A percentile compares a stretch with the other conserved stretches of the same genome.
Conservation (phyloP, 2,888 invertebrate species). For the Lasioglossum lativentre region DNA sequence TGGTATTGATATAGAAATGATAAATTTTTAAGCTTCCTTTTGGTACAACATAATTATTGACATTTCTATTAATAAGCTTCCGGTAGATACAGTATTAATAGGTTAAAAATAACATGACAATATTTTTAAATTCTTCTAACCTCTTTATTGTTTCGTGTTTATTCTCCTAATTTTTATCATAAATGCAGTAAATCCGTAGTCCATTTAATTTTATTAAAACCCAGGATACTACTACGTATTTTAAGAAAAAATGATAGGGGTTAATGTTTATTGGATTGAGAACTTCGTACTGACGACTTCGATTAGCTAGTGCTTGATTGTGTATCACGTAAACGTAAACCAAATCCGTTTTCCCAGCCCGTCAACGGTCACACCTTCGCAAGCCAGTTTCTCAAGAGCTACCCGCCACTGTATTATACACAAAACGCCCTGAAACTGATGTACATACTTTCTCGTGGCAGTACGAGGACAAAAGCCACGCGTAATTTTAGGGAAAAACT, state of each 20-base stretch:
- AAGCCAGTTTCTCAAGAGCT: neutral
- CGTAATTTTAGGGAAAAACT: conserved; percentile 37
- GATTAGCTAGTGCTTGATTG: too few relatives aligned
- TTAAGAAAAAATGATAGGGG: neutral
- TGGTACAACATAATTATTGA: neutral
- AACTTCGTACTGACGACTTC: too few relatives aligned
- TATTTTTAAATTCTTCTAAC: neutral
- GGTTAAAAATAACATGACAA: neutral
- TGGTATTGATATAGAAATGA: neutral
- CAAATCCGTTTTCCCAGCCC: neutral
- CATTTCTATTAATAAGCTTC: neutral
- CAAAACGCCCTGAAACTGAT: conserved; percentile 26
- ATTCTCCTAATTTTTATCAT: too few relatives aligned
- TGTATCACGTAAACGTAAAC: neutral
- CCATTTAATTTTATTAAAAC: neutral
- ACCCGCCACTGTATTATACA: conserved; percentile 27
- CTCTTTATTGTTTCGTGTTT: too few relatives aligned
- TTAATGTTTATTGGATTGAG: neutral
- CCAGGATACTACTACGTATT: neutral
- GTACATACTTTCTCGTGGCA: conserved; percentile 44
- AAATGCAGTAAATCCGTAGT: neutral
- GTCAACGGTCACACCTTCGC: neutral
- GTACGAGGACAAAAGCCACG: conserved; percentile 21
- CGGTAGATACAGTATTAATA: neutral
- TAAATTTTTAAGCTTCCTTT: neutral